Base-by-base conservation (phyloP, 1,140 invertebrate species). In the Acromyrmex echinatior region DNA sequence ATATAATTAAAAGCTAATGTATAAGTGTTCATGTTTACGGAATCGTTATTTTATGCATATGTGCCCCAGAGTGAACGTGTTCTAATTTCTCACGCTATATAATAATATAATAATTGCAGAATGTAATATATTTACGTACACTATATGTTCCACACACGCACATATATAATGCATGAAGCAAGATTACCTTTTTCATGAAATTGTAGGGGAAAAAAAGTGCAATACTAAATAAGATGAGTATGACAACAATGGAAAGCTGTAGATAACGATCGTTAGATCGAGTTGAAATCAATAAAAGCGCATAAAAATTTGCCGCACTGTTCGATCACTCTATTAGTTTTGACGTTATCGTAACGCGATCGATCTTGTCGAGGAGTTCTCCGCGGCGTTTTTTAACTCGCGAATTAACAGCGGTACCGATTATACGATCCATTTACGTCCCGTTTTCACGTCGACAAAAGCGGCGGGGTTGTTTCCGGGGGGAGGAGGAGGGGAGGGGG, bases 401-500 rank as follows among this genome's bases (percentile, higher is more conserved):
- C 85, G 86, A 90, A 89, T 90, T 87, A 90, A 90, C 88, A 70
- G 85, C 88, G 74, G 66, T 87, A 84, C 85, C 89, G 89, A 91
- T 91, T 91, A 90, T 91, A 90, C 86, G 88, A 91, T 87, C 84
- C 80, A 87, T 88, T 91, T 91, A 86, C 86, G 76, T 80, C 45
- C 68, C 39, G 78, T 78, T 85, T 79, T n/a, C 51, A n/a, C 62
- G 53, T 70, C 79, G 76, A 70, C 68, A 89, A 71, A 65, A 76
- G 63, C 70, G 76, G 65, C 80, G 76, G 49, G 49, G 78, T 66
- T 14, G 79, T 62, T 87, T 87, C 77, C 86, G 66, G 77, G 7
- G 21, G 21, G 21, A 21, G 21, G 21, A 21, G 21, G 21, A 21
- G 21, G 21, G 21, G 21, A 21, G 21, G 21, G 7, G 28, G 16